These are phyloP conservation scores for Hylaea fasciaria DNA, from an alignment of 2,888 invertebrate species.

Conservation along the genomic window DNA sequence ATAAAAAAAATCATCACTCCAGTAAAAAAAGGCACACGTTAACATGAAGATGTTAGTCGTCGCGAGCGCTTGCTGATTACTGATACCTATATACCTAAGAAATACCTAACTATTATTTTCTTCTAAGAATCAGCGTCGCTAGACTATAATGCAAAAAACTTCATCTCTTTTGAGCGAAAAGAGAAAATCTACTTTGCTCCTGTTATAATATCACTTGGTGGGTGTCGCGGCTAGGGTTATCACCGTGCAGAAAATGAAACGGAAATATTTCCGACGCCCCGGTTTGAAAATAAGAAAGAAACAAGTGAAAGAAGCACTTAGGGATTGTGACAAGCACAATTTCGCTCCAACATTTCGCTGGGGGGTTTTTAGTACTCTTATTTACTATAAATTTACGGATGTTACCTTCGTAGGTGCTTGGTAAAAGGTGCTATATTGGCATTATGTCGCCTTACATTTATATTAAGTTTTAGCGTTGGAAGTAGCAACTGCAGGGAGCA, in stretches of 20 bases:
- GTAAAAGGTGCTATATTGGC: too few species aligned
- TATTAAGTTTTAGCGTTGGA: background rate
- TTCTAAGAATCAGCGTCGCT: background rate
- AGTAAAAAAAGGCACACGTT: too few species aligned
- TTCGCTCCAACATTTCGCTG: slow-evolving; percentile 1
- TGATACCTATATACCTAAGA: too few species aligned
- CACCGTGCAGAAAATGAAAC: slow-evolving; percentile 21
- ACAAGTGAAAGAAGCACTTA: slow-evolving; percentile 18
- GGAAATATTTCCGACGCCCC: slow-evolving; percentile 5
- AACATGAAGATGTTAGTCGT: too few species aligned
- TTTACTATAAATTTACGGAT: background rate
- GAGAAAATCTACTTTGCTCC: slow-evolving; percentile 34
- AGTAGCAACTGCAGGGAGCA: too few species aligned
- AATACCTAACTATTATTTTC: too few species aligned
- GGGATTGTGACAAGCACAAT: slow-evolving; percentile 19
- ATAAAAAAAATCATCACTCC: too few species aligned
- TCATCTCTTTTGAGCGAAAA: slow-evolving; percentile 18
- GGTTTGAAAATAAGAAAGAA: slow-evolving; percentile 2
- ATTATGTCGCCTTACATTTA: too few species aligned
- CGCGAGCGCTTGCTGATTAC: too few species aligned
- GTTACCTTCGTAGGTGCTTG: too few species aligned
- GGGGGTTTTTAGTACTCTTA: slow-evolving; percentile 5
- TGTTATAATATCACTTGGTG: slow-evolving; percentile 22
- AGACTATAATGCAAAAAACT: slow-evolving; percentile 17
- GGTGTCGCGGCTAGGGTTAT: slow-evolving; percentile 26